Percentiles rank a stretch among this genome's conserved stretches.
Conservation (phyloP, 2,797 vertebrate genomes). For the Melanotaenia nigrans region DNA sequence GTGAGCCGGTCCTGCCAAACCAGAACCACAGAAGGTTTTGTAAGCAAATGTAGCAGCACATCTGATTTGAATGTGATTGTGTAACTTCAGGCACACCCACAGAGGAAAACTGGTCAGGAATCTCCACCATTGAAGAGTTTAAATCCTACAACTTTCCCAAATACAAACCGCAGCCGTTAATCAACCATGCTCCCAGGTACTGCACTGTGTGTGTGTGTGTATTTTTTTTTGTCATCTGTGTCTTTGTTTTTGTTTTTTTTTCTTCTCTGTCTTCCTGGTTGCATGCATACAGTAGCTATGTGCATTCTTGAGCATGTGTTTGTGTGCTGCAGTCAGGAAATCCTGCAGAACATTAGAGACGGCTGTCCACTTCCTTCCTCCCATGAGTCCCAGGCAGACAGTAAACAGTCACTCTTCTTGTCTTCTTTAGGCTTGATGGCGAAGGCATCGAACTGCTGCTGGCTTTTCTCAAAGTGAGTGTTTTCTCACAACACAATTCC, state of each 20-base stretch:
- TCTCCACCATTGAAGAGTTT: conserved; percentile 95
- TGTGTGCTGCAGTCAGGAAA: conserved; percentile 67
- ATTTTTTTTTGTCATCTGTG: background rate
- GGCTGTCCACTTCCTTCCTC: conserved; percentile 75
- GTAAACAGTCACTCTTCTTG: conserved; percentile 44
- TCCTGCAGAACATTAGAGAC: conserved; percentile 76
- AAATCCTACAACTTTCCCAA: conserved; percentile 98
- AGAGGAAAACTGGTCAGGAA: conserved; percentile 95
- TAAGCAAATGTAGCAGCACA: background rate
- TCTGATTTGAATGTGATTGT: conserved; percentile 11
- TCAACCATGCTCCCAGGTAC: conserved; percentile 97
- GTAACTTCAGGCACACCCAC: conserved; percentile 88
- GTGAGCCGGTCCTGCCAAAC: conserved; percentile 75
- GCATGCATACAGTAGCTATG: conserved; percentile 4
- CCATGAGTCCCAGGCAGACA: conserved; percentile 55
- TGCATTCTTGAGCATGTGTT: conserved; percentile 3
- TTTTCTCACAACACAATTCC: conserved; percentile 1
- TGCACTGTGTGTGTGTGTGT: background rate
- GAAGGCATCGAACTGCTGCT: conserved; percentile 97
- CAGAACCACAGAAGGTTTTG: background rate
- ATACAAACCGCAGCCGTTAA: conserved; percentile 94
- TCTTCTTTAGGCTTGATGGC: conserved; percentile 87
- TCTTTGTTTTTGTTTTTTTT: background rate
- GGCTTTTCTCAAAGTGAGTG: conserved; percentile 88
- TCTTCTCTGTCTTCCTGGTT: background rate